phyloP scores from a whole-genome alignment of 2,888 invertebrate species.

The Phoenoteleia sp. region DNA sequence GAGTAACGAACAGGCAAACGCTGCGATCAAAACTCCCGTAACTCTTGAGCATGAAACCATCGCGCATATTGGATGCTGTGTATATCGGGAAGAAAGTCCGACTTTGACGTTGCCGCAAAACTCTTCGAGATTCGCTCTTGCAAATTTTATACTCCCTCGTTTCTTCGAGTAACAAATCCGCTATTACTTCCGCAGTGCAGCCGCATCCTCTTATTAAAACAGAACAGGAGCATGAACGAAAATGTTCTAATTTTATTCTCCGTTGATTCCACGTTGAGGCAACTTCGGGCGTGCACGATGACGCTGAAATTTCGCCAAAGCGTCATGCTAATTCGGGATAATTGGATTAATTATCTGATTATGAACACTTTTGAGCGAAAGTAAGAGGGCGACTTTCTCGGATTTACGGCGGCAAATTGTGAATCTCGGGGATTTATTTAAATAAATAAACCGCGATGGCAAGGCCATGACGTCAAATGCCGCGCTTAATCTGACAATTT shows the following conservation, averaged over 20 bases:
- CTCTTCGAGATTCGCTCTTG: slow-evolving; percentile 20
- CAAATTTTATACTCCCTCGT: slow-evolving; percentile 20
- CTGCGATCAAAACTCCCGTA: slow-evolving; percentile 49
- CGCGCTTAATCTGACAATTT: slow-evolving; percentile 16
- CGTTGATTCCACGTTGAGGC: not conserved
- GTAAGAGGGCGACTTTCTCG: not conserved
- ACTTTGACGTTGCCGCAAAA: slow-evolving; percentile 11
- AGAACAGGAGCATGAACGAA: not conserved
- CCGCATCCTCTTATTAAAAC: not conserved
- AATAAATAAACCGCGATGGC: slow-evolving; percentile 6
- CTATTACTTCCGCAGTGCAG: not conserved
- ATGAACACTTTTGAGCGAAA: slow-evolving; percentile 17
- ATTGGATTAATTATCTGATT: slow-evolving; percentile 12
- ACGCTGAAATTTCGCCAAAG: not conserved
- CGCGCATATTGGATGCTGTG: slow-evolving; percentile 17
- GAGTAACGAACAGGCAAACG: slow-evolving; percentile 43
- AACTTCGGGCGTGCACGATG: not conserved
- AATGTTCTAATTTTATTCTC: slow-evolving; percentile 15
- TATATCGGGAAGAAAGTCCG: slow-evolving; percentile 22
- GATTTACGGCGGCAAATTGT: slow-evolving; percentile 9
- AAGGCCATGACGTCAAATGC: not conserved
- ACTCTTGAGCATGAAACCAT: slow-evolving; percentile 32
- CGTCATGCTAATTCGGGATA: not conserved
- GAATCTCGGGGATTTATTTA: slow-evolving; percentile 18
- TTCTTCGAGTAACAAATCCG: not conserved